phyloP scores from a whole-genome alignment of 2,113 vertebrate species.

The Scalopus aquaticus region DNA sequence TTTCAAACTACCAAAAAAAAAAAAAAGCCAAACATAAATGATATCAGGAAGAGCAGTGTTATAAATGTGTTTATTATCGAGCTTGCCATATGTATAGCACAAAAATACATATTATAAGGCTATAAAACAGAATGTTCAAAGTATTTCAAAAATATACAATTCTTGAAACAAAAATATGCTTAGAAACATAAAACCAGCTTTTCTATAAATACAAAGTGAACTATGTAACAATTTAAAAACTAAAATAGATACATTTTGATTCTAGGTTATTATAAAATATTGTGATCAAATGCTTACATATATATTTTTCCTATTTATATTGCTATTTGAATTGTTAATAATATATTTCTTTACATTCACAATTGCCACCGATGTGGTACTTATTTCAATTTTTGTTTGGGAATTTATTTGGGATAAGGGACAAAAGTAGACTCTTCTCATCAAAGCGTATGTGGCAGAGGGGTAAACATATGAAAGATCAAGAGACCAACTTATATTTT shows the following conservation, averaged over 20 bases:
- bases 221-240: background rate
- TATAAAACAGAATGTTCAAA: background rate
- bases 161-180: background rate
- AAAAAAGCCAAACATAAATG: background rate
- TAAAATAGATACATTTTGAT: background rate
- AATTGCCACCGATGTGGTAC: background rate
- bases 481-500: constrained; percentile 37
- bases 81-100: background rate
- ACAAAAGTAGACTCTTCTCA: constrained; percentile 37
- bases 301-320: background rate
- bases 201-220: constrained; percentile 24
- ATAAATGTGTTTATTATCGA: background rate
- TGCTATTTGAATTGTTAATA: background rate
- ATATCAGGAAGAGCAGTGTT: background rate
- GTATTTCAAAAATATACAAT: background rate
- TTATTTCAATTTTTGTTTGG: constrained; percentile 26
- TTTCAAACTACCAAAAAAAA: constrained; percentile 12
- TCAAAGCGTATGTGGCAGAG: constrained; percentile 48
- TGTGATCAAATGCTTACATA: background rate
- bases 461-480: background rate
- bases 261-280: background rate
- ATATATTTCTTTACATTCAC: background rate
- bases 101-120: background rate
- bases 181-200: background rate
- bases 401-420: background rate